Conservation (phyloP, 2,888 invertebrate species). For the Lydus trimaculatus region DNA sequence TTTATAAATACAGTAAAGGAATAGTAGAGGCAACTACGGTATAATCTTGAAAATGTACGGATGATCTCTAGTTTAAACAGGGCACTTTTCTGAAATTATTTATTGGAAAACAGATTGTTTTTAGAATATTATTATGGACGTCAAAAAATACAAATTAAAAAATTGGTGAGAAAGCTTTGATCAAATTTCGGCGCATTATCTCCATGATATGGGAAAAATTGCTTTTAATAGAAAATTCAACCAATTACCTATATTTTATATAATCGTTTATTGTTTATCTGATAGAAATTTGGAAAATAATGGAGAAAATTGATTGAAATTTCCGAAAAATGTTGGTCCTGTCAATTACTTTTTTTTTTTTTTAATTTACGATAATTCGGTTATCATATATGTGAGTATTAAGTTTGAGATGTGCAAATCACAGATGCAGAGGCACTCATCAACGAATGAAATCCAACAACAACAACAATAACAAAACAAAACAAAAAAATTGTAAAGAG, state of each 20-base stretch:
- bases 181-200: background rate
- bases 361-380: constrained; percentile 42
- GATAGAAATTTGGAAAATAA: background rate
- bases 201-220: background rate
- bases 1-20: constrained; percentile 8
- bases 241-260: background rate
- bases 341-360: background rate
- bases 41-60: constrained; percentile 39
- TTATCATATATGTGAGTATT: constrained; percentile 34
- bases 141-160: background rate
- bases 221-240: background rate
- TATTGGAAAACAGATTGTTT: background rate
- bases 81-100: background rate
- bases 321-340: background rate
- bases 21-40: constrained; percentile 52
- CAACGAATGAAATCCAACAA: constrained; percentile 19
- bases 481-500: background rate
- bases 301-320: background rate
- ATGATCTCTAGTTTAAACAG: background rate
- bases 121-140: constrained; percentile 1
- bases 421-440: constrained; percentile 59
- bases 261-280: background rate
- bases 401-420: constrained; percentile 51
- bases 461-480: background rate
- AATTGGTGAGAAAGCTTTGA: background rate